Evolutionary conservation across 2,113 vertebrate species (phyloP), one percentile per base, ranked within the genome.

Genomic region (Nicator chloris): DNA sequence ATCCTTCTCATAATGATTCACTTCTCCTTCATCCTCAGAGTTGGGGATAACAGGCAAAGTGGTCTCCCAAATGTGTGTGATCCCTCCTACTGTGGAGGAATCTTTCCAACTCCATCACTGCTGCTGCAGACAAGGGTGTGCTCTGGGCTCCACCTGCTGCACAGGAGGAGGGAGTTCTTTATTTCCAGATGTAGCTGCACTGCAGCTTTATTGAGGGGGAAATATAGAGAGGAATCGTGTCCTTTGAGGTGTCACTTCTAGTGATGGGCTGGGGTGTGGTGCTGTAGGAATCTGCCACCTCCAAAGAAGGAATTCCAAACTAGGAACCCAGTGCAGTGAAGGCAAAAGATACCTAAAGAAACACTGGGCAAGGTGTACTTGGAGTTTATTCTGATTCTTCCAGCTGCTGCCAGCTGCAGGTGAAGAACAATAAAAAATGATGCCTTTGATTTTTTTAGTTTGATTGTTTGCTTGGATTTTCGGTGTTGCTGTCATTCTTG

Each of bases 61-160:
- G 82, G 22, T 63, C 47, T 83, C 82, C 72, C 42, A 86, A 50
- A 68, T 3, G 23, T 60, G 28, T 5, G 5, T 27, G 50, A 60
- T 49, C 77, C 54, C 57, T 82, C 42, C 61, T 22, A 7, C 10
- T 15, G 18, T 1, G 1, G 13, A 37, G 71, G 56, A 49, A 63
- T 56, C 59, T 88, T 82, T 69, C 37, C 54, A n/a, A 1, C 39
- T 47, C 20, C 81, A 40, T 63, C 45, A 2, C 44, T 65, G 37
- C 77, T 72, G 60, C 83, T 65, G 19, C 63, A 68, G 44, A 26
- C 22, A 33, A 3, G 5, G 19, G 4, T 19, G 22, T 40, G 49
- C 84, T 82, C 66, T 19, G 70, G 70, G 68, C 68, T 93, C 85
- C 94, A 70, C 81, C 95, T 95, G 92, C 68, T 90, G 56, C 39